These are phyloP conservation scores for Drosophila mayri DNA, from an alignment of 1,140 invertebrate species.

Conservation along the genomic window DNA sequence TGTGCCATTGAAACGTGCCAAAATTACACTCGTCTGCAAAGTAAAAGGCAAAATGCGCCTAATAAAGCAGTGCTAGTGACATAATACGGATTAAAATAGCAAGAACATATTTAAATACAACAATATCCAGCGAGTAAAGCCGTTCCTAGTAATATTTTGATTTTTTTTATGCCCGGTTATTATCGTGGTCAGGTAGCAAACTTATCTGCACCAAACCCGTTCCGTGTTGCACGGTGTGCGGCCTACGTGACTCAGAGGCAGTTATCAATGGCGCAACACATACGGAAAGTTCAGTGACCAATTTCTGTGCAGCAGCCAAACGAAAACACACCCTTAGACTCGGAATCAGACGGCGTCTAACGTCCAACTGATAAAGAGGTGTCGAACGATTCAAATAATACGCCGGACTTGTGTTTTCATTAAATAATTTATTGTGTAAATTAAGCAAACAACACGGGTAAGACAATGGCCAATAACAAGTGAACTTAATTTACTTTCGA, in stretches of 20 bases:
- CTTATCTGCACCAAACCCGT: conserved; percentile 2
- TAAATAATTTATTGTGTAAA: conserved; percentile 12
- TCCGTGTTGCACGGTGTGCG: conserved; percentile 69
- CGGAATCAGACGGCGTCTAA: conserved; percentile 28
- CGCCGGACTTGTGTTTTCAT: neutral
- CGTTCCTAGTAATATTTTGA: neutral
- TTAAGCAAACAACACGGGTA: conserved; percentile 23
- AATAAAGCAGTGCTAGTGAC: conserved; percentile 2
- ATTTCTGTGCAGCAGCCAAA: conserved; percentile 57
- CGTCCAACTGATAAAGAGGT: conserved; percentile 39
- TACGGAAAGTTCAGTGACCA: conserved; percentile 74
- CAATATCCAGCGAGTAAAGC: neutral
- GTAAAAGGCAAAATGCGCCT: neutral
- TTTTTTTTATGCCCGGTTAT: neutral
- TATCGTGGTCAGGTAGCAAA: conserved; percentile 10
- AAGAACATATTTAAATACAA: neutral
- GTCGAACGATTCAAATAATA: conserved; percentile 11
- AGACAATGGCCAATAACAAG: neutral
- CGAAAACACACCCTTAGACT: conserved; percentile 28
- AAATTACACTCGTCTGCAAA: conserved; percentile 37
- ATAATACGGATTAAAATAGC: neutral
- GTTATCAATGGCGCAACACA: conserved; percentile 82
- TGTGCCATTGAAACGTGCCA: conserved; percentile 19
- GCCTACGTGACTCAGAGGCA: conserved; percentile 83
- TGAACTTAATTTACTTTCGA: neutral